phyloP scores from a whole-genome alignment of 1,140 invertebrate genomes.

The Oncopeltus fasciatus region DNA sequence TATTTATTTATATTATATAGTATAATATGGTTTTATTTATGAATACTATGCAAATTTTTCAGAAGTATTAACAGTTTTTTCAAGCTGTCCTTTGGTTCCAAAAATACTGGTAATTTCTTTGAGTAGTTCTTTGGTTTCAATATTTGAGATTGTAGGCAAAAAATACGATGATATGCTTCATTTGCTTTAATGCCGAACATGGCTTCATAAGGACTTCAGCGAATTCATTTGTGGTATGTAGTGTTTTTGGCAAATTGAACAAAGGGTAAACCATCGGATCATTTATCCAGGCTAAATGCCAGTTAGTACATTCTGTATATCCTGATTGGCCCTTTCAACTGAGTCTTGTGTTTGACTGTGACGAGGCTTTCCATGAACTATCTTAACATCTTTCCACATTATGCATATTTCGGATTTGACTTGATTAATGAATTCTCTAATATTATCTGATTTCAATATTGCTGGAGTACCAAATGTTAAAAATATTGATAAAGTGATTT shows the following conservation, averaged over 20 bases:
- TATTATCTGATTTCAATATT: no score
- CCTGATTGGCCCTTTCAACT: conserved; percentile 30
- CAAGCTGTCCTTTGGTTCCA: not conserved
- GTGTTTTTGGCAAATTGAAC: conserved; percentile 27
- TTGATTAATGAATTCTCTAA: conserved; percentile 29
- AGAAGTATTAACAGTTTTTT: not conserved
- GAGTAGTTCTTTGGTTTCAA: not conserved
- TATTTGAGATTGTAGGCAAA: not conserved
- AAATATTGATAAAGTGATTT: not conserved
- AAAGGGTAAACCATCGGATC: conserved; percentile 15
- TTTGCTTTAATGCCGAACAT: conserved; percentile 22
- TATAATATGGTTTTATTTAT: not conserved
- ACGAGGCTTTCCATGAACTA: conserved; percentile 26
- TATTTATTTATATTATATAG: not conserved
- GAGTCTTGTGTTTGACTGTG: conserved; percentile 28
- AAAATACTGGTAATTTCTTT: not conserved
- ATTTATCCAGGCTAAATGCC: conserved; percentile 25
- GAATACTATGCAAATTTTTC: not conserved
- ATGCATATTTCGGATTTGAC: conserved; percentile 27
- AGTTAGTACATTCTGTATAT: conserved; percentile 31
- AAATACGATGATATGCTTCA: not conserved
- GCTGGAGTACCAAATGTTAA: conserved; percentile 28
- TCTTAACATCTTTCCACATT: conserved; percentile 30
- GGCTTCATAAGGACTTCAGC: conserved; percentile 24
- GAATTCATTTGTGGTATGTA: conserved; percentile 21